Evolutionary conservation across 1,140 invertebrate species (phyloP), one percentile per base, ranked within the genome.

Genomic region (Neodiprion fabricii): DNA sequence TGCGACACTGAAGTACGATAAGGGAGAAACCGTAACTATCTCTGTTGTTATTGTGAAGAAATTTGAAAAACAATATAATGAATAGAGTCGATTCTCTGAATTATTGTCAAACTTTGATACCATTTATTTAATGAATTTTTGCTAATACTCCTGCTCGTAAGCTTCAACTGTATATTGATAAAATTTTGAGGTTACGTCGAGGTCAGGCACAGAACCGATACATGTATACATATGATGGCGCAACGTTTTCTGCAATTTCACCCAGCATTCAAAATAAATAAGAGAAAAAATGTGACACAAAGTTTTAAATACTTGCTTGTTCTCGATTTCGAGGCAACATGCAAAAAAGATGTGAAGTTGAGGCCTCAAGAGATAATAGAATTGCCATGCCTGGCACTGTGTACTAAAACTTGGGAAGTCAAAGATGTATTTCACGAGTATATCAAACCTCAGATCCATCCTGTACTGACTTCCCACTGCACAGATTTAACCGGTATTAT

Each of bases 321-420:
- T 8, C 75, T 92, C 8, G 92, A 93, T 81, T 92, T 93, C 81
- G 92, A 93, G 81, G 91, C 91, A 49, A 92, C 92, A 0, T 92
- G 91, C 82, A 84, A 90, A 8, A 77, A 81, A 40, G 7, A 76
- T 21, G 17, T 61, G 2, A 65, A 74, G 9, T 70, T 85, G 14
- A 49, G 76, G 14, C 86, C 84, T 12, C 88, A 92, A 88, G 92
- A 93, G 86, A 92, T 94, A 12, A 93, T 94, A 69, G 92, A 93
- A 83, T 91, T 93, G 80, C 92, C 92, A 3, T 92, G 92, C 68
- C 74, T 92, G 3, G 92, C 90, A 74, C 74, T 94, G 1, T 91
- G 91, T 76, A 86, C 88, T 0, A 79, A 80, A 66, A 90, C 89
- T 70, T 89, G 91, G 83, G 50, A 90, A 75, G 78, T 90, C 14